Conservation (phyloP, 2,113 vertebrate species). For the Apus apus region DNA sequence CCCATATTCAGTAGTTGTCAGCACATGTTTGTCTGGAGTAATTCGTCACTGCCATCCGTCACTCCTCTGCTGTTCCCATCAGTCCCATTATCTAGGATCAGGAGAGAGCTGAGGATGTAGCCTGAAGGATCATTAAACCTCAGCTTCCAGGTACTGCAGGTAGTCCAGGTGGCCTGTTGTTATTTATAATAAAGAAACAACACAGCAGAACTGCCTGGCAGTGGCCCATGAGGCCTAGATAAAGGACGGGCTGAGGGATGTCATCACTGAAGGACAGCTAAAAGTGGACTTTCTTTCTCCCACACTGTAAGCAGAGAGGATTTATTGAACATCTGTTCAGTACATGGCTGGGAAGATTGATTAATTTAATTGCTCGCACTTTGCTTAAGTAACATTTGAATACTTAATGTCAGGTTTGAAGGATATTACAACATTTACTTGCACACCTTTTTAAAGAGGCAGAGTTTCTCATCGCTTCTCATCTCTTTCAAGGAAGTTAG, state of each 20-base stretch:
- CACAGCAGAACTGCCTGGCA: conserved; percentile 88
- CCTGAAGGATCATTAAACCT: conserved; percentile 96
- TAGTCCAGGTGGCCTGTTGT: conserved; percentile 98
- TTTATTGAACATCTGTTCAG: conserved; percentile 96
- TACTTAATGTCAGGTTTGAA: conserved; percentile 95
- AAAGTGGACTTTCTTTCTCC: conserved; percentile 86
- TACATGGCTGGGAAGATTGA: conserved; percentile 94
- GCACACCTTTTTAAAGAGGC: conserved; percentile 68
- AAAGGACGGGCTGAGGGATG: conserved; percentile 83
- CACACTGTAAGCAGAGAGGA: conserved; percentile 83
- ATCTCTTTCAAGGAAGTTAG: background rate
- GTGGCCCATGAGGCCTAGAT: conserved; percentile 84
- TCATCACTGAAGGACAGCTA: conserved; percentile 94
- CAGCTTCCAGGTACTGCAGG: conserved; percentile 81
- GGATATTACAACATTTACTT: conserved; percentile 79
- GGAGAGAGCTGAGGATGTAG: conserved; percentile 82
- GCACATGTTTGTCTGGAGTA: conserved; percentile 87
- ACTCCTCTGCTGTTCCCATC: conserved; percentile 90
- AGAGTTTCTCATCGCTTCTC: background rate
- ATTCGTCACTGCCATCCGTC: conserved; percentile 96
- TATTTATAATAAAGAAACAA: conserved; percentile 99
- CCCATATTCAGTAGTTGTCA: conserved; percentile 93
- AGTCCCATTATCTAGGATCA: conserved; percentile 93
- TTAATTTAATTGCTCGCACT: conserved; percentile 97
- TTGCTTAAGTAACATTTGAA: conserved; percentile 96